These are phyloP conservation scores for Clarias magur DNA, from an alignment of 2,113 vertebrate species.

Conservation along the genomic window DNA sequence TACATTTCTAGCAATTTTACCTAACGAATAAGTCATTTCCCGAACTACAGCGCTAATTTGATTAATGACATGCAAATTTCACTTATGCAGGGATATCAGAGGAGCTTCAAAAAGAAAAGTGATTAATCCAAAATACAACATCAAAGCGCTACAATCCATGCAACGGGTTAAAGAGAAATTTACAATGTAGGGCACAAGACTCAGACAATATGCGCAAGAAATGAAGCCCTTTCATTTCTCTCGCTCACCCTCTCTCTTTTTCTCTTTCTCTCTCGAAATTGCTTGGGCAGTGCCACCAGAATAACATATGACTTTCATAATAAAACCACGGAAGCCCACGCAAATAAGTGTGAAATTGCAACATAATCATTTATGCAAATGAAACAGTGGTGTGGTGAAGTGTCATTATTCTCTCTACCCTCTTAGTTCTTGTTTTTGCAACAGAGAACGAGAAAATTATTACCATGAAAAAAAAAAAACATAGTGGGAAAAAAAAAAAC, in stretches of 20 bases:
- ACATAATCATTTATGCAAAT: conserved; percentile 71
- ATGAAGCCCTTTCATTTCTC: conserved; percentile 33
- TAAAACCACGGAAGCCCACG: conserved; percentile 59
- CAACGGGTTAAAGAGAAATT: conserved; percentile 35
- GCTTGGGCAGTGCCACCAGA: conserved; percentile 57
- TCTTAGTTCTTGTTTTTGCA: conserved; percentile 41
- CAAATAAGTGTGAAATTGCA: conserved; percentile 68
- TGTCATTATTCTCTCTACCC: conserved; percentile 57
- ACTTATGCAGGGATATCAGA: conserved; percentile 14
- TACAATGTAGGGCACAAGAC: conserved; percentile 42
- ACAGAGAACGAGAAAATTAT: conserved; percentile 32
- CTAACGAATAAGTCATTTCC: conserved; percentile 7
- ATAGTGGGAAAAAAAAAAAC: conserved; percentile 21
- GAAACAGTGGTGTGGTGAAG: conserved; percentile 53
- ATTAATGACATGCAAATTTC: conserved; percentile 43
- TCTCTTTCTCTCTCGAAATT: conserved; percentile 42
- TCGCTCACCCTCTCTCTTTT: conserved; percentile 14
- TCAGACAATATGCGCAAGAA: conserved; percentile 38
- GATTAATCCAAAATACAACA: conserved; percentile 31
- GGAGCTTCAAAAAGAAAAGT: conserved; percentile 22
- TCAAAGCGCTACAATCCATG: conserved; percentile 39
- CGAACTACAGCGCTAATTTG: conserved; percentile 11
- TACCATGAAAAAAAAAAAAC: conserved; percentile 32
- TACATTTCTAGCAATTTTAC: not conserved
- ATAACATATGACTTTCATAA: conserved; percentile 68